These are phyloP conservation scores for Trimorus sp. DNA, from an alignment of 2,888 invertebrate genomes.

Conservation along the genomic window DNA sequence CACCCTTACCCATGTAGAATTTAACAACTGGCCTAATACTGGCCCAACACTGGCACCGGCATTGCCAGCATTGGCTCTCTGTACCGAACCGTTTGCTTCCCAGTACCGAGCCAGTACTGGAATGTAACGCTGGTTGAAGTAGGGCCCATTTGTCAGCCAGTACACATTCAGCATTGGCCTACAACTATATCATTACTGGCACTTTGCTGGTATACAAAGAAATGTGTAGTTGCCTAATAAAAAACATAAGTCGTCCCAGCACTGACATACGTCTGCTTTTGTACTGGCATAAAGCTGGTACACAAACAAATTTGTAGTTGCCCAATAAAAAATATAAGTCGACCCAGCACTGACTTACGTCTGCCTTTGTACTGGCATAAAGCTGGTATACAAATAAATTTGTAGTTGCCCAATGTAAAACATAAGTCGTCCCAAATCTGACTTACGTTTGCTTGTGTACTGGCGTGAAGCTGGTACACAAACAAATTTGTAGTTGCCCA, in stretches of 20 bases:
- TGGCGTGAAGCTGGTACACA: neutral
- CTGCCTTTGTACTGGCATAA: neutral
- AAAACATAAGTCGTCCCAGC: neutral
- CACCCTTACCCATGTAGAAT: neutral
- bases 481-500: neutral
- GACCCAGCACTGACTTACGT: neutral
- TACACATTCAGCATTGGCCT: too few relatives aligned
- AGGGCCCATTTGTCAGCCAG: too few relatives aligned
- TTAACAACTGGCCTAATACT: neutral
- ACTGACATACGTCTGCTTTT: neutral
- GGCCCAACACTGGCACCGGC: neutral
- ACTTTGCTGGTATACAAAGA: neutral
- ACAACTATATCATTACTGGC: too few relatives aligned
- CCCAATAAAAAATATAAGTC: neutral
- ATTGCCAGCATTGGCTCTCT: neutral
- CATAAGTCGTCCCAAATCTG: neutral
- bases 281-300: neutral
- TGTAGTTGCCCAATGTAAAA: neutral
- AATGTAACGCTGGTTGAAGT: too few relatives aligned
- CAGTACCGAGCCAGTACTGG: conserved; percentile 1
- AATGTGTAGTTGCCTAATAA: neutral
- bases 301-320: neutral
- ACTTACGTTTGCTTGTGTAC: neutral
- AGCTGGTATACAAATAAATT: neutral
- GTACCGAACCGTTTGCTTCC: neutral